A percentile compares a stretch with the other conserved stretches of the same genome.
phyloP scores from a whole-genome alignment of 2,888 invertebrate genomes.

The Branchipolynoe longqiensis region DNA sequence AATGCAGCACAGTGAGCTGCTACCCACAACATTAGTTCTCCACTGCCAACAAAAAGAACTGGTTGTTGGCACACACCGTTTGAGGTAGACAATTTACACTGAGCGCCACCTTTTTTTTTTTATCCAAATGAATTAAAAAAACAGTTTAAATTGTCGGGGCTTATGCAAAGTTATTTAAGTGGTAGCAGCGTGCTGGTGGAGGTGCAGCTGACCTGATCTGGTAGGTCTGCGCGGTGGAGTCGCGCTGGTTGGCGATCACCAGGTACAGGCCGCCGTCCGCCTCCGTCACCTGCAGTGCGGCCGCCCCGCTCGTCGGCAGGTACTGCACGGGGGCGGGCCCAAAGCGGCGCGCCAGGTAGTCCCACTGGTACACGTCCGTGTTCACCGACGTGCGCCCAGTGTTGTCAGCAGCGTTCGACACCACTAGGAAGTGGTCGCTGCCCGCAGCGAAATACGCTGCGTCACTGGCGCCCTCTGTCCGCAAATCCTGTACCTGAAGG shows the following conservation, averaged over 20 bases:
- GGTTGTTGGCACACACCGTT: no score
- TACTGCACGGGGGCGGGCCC: constrained; percentile 70
- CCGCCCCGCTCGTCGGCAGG: constrained; percentile 74
- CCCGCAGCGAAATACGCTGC: constrained; percentile 71
- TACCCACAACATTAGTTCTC: no score
- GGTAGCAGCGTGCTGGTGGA: no score
- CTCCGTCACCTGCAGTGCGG: constrained; percentile 70
- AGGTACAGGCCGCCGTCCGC: constrained; percentile 72
- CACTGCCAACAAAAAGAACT: no score
- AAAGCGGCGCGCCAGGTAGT: constrained; percentile 70
- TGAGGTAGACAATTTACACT: no score
- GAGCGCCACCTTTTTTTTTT: no score
- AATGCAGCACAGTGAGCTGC: no score
- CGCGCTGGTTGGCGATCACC: constrained; percentile 76
- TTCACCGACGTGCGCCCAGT: constrained; percentile 71
- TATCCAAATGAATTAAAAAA: no score
- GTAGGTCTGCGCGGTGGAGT: constrained; percentile 69
- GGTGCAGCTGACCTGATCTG: constrained; percentile 71
- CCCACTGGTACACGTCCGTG: constrained; percentile 76
- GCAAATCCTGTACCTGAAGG: constrained; percentile 76
- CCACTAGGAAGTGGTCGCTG: constrained; percentile 71
- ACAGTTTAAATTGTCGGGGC: no score
- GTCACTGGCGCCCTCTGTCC: constrained; percentile 74
- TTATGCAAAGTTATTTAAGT: no score
- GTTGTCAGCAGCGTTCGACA: constrained; percentile 75